Base-by-base conservation (phyloP, 1,140 invertebrate species). In the Drosophila pandora region DNA sequence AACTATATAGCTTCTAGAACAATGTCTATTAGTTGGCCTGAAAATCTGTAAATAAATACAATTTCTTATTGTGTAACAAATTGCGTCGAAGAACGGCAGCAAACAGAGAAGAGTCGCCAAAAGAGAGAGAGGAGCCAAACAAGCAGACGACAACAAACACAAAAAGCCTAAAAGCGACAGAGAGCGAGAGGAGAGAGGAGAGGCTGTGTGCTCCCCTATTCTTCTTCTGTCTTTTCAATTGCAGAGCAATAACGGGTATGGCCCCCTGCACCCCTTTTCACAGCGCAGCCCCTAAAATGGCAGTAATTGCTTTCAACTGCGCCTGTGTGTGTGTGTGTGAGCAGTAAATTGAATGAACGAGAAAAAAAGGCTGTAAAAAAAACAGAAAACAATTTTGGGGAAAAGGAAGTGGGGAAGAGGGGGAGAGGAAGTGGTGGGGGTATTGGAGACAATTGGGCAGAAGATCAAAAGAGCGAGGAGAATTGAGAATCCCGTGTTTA, bases 271-370 rank as follows among this genome's bases (percentile, higher is more conserved):
- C 1, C 37, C 25, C 10, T 21, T 25, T 9, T 28, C 22, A 13
- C 13, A 3, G 21, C 12, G 21, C 30, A 28, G 9, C 28, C 69
- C 52, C 52, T 69, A 76, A 75, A 87, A 85, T 68, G 78, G 65
- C 83, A 85, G 82, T 85, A 85, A 85, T 85, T 85, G 81, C 68
- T 73, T 74, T 77, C 76, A 65, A 17, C 72, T 69, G 62, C 34
- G 76, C 47, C 49, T 56, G 28, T 37, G 30, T 37, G 37, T 34
- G 21, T 70, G 47, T 39, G 49, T 65, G 55, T 69, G 56, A 77
- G 82, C 84, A 85, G 72, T 81, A 85, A 87, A 87, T 85, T 85
- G 83, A 85, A 87, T 85, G 83, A 85, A 85, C 76, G 72, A 87
- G 75, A 82, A 83, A 87, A 83, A 82, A 83, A 83, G 61, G 52